Evolutionary conservation across 2,113 vertebrate species (phyloP).

Genomic region (Syngnathus typhle): DNA sequence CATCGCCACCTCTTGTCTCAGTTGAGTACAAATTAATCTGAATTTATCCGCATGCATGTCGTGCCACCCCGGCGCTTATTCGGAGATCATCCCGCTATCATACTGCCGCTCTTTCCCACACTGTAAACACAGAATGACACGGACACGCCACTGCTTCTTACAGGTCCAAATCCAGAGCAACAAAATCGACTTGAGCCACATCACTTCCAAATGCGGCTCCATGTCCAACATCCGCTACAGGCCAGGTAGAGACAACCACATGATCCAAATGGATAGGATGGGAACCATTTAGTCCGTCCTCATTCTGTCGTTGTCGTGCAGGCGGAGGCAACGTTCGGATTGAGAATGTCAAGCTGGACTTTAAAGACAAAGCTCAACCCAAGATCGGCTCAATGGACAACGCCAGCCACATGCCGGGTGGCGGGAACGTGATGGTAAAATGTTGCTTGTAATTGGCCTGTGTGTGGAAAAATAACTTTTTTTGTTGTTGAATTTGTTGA

Average conservation of each 20-base stretch:
- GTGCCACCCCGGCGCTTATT: neutral
- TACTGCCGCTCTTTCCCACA: neutral
- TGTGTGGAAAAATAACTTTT: neutral
- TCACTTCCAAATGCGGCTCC: slow-evolving; percentile 90
- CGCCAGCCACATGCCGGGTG: slow-evolving; percentile 82
- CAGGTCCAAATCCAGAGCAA: slow-evolving; percentile 90
- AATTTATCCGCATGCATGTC: slow-evolving; percentile 4
- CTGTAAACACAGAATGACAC: neutral
- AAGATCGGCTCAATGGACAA: slow-evolving; percentile 90
- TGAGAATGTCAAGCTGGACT: slow-evolving; percentile 91
- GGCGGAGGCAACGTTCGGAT: slow-evolving; percentile 88
- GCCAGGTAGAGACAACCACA: slow-evolving; percentile 73
- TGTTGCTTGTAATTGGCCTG: neutral
- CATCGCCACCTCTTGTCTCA: slow-evolving; percentile 1
- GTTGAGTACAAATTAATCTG: neutral
- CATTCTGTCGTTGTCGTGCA: slow-evolving; percentile 39
- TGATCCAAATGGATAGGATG: neutral
- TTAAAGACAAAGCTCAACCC: slow-evolving; percentile 90
- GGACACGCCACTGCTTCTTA: slow-evolving; percentile 14
- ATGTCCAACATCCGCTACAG: slow-evolving; percentile 89
- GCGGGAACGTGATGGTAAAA: slow-evolving; percentile 85
- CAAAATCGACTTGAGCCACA: slow-evolving; percentile 91
- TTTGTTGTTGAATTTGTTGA: neutral
- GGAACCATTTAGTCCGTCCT: slow-evolving; percentile 8
- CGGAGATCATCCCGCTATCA: neutral